Evolutionary conservation across 2,113 vertebrate genomes (phyloP), one percentile per base, ranked within the genome.

Genomic region (Eurystomus gularis): DNA sequence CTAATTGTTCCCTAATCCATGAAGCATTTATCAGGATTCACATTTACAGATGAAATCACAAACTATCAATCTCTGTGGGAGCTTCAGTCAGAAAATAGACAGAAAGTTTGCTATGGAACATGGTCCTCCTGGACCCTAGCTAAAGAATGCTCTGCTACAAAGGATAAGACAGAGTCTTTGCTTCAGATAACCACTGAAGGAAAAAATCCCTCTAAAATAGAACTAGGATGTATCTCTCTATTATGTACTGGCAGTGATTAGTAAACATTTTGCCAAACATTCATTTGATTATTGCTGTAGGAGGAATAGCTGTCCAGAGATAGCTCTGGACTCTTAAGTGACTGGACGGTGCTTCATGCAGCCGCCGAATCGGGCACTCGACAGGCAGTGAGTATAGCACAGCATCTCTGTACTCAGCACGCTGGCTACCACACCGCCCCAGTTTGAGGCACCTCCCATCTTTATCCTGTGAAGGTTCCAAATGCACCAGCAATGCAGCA

Each of bases 281-380:
- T 78, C 55, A 19, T 39, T 73, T 49, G 33, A 25, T 64, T 90
- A 11, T 72, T 55, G 24, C 19, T 65, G 29, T 28, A 71, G 52
- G 18, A 26, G 6, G 11, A 87, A 51, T 18, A 39, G 11, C 6
- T 25, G 20, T 21, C 44, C 49, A 77, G 80, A 48, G 58, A 26
- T 20, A 57, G 37, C 15, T 65, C 40, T 58, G 64, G 24, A 23
- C 20, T 31, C 52, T 26, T 54, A 5, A 48, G 18, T 21, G 42
- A 40, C 29, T 25, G 81, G 49, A 40, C 33, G 37, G 31, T 69
- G 17, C 9, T 28, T 46, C 35, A 54, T 68, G 19, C 52, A 93
- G 37, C 31, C 48, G 40, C 26, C 0, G 0, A 46, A 17, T 0
- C 1, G 10, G 14, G 57, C 24, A 23, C 17, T 10, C 1, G 1